Conservation (phyloP, 92 coral and sea anemone species). For the Parazoanthus atlanticus region DNA sequence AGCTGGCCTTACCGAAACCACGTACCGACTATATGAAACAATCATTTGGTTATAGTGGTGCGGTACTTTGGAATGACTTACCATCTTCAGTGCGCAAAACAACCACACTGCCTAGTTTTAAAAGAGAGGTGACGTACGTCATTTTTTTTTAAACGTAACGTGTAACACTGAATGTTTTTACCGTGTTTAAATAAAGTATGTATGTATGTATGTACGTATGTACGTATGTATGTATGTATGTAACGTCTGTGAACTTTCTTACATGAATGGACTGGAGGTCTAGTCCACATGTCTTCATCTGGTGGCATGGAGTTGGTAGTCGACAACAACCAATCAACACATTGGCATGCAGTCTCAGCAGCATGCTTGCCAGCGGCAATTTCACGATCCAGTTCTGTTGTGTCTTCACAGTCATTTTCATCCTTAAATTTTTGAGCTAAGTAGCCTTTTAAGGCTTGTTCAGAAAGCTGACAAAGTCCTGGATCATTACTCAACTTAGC, state of each 20-base stretch:
- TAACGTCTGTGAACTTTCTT: background rate
- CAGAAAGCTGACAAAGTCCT: conserved; percentile 58
- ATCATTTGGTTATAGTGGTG: too few relatives aligned
- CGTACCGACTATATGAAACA: too few relatives aligned
- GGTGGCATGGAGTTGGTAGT: conserved; percentile 57
- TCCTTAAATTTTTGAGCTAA: conserved; percentile 49
- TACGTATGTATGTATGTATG: too few relatives aligned
- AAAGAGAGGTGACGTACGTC: too few relatives aligned
- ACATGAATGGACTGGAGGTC: conserved; percentile 50
- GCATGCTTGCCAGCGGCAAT: conserved; percentile 47
- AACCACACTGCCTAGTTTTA: too few relatives aligned
- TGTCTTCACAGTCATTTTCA: conserved; percentile 24
- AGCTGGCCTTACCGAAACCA: too few relatives aligned
- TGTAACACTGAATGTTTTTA: too few relatives aligned
- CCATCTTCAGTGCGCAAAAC: too few relatives aligned
- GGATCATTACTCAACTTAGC: conserved; percentile 56
- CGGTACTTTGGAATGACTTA: too few relatives aligned
- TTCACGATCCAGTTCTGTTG: background rate
- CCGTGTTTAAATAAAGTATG: too few relatives aligned
- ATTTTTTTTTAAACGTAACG: too few relatives aligned
- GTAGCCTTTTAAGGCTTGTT: conserved; percentile 52
- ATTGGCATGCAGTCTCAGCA: conserved; percentile 29
- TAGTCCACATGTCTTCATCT: conserved; percentile 46
- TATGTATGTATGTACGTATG: too few relatives aligned
- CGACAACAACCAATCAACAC: conserved; percentile 44